Percentiles rank a stretch among this genome's conserved stretches.
These are phyloP conservation scores for Xestobium rufovillosum DNA, from an alignment of 2,888 invertebrate genomes.

Conservation along the genomic window DNA sequence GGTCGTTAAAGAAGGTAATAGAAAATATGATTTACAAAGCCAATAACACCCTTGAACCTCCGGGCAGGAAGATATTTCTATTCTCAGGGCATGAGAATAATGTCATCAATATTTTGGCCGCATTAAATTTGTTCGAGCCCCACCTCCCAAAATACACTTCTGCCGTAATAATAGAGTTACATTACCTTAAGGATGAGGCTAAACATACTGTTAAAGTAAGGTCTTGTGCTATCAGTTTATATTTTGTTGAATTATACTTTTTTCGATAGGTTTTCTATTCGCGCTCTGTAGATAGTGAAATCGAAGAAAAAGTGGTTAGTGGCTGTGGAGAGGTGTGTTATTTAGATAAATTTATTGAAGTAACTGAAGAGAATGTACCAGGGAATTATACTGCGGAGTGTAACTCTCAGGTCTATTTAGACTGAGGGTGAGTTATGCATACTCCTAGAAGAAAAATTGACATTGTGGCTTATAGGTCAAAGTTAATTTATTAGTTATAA, in stretches of 20 bases:
- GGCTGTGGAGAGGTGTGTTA: constrained; percentile 36
- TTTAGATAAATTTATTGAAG: constrained; percentile 31
- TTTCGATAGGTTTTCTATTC: constrained; percentile 32
- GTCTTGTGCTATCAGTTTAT: not conserved
- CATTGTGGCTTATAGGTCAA: no score
- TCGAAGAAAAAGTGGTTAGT: constrained; percentile 29
- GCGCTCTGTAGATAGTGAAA: constrained; percentile 28
- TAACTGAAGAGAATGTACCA: constrained; percentile 32
- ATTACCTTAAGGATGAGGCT: constrained; percentile 25
- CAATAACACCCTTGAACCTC: constrained; percentile 20
- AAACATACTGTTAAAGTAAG: constrained; percentile 35
- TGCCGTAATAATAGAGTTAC: constrained; percentile 36
- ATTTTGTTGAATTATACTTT: constrained; percentile 4
- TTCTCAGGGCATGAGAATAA: constrained; percentile 54
- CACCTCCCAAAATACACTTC: constrained; percentile 39
- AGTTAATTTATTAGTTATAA: no score
- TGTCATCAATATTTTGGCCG: constrained; percentile 45
- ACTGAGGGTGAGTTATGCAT: no score
- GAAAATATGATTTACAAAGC: constrained; percentile 31
- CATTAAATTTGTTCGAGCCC: constrained; percentile 44
- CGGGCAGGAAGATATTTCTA: constrained; percentile 40
- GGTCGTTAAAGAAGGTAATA: constrained; percentile 32
- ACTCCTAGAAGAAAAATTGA: no score
- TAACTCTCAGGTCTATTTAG: constrained; percentile 29
- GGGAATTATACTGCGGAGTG: constrained; percentile 38